A percentile compares a stretch with the other conserved stretches of the same genome.
phyloP scores from a whole-genome alignment of 2,797 vertebrate genomes.

The Pagetopsis macropterus region DNA sequence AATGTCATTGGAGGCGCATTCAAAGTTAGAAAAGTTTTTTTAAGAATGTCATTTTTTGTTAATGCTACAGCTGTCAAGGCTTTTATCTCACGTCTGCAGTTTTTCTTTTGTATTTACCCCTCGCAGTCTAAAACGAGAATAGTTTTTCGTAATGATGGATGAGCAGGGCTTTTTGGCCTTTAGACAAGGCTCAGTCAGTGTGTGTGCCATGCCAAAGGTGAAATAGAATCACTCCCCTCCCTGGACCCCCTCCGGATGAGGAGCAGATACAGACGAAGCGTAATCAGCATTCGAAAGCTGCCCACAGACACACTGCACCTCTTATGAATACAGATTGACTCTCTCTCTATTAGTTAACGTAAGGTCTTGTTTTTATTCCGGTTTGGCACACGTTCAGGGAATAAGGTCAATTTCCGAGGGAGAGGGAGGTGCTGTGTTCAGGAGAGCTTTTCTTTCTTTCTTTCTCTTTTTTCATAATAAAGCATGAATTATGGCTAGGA shows the following conservation, averaged over 20 bases:
- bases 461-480: slow-evolving; percentile 16
- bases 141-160: slow-evolving; percentile 53
- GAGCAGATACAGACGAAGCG: slow-evolving; percentile 59
- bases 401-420: slow-evolving; percentile 47
- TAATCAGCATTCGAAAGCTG: slow-evolving; percentile 66
- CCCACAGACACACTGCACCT: slow-evolving; percentile 42
- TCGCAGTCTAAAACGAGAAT: slow-evolving; percentile 16
- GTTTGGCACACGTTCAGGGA: slow-evolving; percentile 31
- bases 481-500: slow-evolving; percentile 42
- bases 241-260: slow-evolving; percentile 29
- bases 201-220: slow-evolving; percentile 63
- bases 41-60: slow-evolving; percentile 23
- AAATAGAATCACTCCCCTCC: slow-evolving; percentile 52
- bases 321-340: slow-evolving; percentile 73
- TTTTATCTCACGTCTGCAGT: slow-evolving; percentile 8
- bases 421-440: no score
- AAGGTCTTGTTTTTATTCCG: slow-evolving; percentile 57
- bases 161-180: slow-evolving; percentile 53
- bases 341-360: slow-evolving; percentile 55
- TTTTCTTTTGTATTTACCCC: background rate
- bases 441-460: background rate
- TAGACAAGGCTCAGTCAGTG: slow-evolving; percentile 46
- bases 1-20: slow-evolving; percentile 34
- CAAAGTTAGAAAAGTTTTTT: slow-evolving; percentile 26
- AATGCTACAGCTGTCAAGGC: slow-evolving; percentile 27